Evolutionary conservation across 2,113 vertebrate genomes (phyloP).

Genomic region (Pholis gunnellus): DNA sequence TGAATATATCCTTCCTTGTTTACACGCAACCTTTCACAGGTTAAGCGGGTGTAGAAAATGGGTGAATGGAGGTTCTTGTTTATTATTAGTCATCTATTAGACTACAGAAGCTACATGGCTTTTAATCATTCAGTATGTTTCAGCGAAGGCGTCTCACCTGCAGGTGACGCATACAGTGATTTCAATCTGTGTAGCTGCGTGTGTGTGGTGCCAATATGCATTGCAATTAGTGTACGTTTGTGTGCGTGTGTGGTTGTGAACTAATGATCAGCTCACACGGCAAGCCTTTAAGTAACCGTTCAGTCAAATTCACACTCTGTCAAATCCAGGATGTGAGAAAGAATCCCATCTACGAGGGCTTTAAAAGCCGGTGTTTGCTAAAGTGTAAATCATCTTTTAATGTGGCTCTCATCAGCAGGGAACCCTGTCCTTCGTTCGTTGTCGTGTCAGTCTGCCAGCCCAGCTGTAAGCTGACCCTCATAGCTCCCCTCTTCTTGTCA

Average conservation of each 20-base stretch:
- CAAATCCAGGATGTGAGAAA: background rate
- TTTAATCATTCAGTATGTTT: slow-evolving; percentile 55
- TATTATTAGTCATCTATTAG: slow-evolving; percentile 54
- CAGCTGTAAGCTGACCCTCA: slow-evolving; percentile 51
- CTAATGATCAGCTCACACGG: slow-evolving; percentile 19
- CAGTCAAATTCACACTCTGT: slow-evolving; percentile 20
- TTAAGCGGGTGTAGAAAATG: slow-evolving; percentile 27
- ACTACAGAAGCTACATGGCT: slow-evolving; percentile 14
- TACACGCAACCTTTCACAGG: slow-evolving; percentile 35
- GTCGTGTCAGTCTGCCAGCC: slow-evolving; percentile 41
- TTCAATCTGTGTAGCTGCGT: slow-evolving; percentile 24
- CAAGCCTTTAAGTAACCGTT: slow-evolving; percentile 32
- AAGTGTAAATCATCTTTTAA: slow-evolving; percentile 16
- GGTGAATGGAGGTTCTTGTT: slow-evolving; percentile 36
- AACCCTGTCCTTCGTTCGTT: slow-evolving; percentile 28
- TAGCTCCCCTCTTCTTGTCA: slow-evolving; percentile 21
- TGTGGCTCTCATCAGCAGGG: slow-evolving; percentile 30
- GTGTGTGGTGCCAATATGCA: slow-evolving; percentile 14
- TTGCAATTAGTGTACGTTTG: background rate
- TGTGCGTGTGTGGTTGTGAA: background rate
- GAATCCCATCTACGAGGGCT: background rate
- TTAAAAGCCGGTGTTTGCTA: background rate
- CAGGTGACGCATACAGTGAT: slow-evolving; percentile 35
- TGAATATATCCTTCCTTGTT: slow-evolving; percentile 37
- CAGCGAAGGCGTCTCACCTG: slow-evolving; percentile 42